Evolutionary conservation across 2,113 vertebrate species (phyloP).

Genomic region (Alethe diademata): DNA sequence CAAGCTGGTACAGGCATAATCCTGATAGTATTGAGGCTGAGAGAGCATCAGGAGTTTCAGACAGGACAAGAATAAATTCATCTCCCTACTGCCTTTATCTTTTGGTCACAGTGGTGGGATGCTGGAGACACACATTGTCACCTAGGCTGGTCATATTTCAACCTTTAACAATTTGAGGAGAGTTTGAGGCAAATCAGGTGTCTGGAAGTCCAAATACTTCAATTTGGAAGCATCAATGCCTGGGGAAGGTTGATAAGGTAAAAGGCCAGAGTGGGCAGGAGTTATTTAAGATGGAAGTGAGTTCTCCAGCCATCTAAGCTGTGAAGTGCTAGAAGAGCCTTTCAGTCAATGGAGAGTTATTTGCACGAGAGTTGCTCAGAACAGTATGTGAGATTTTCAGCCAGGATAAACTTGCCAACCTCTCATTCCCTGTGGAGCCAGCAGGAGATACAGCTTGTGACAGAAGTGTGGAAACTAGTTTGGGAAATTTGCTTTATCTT

Average conservation of each 20-base stretch:
- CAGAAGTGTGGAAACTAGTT: not conserved
- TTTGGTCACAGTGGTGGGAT: not conserved
- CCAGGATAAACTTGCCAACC: not conserved
- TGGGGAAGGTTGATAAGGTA: not conserved
- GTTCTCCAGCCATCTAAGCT: not conserved
- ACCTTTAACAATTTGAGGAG: not conserved
- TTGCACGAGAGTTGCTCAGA: not conserved
- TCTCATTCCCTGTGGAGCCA: not conserved
- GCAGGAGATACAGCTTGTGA: not conserved
- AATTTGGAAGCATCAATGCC: not conserved
- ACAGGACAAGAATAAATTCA: not conserved
- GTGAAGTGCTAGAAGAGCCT: not conserved
- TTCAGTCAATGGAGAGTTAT: not conserved
- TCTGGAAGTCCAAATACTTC: not conserved
- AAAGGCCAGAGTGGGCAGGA: not conserved
- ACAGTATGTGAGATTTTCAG: not conserved
- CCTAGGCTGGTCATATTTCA: not conserved
- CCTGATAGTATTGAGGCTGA: not conserved
- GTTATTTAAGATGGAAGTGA: not conserved
- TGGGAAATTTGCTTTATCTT: not conserved
- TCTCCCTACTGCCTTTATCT: not conserved
- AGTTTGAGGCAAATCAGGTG: not conserved
- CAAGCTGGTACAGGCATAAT: not conserved
- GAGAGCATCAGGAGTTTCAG: not conserved
- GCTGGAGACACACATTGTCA: not conserved